A percentile compares a stretch with the other conserved stretches of the same genome.
These are phyloP conservation scores for Chaenogobius annularis DNA, from an alignment of 2,113 vertebrate genomes.

Conservation along the genomic window DNA sequence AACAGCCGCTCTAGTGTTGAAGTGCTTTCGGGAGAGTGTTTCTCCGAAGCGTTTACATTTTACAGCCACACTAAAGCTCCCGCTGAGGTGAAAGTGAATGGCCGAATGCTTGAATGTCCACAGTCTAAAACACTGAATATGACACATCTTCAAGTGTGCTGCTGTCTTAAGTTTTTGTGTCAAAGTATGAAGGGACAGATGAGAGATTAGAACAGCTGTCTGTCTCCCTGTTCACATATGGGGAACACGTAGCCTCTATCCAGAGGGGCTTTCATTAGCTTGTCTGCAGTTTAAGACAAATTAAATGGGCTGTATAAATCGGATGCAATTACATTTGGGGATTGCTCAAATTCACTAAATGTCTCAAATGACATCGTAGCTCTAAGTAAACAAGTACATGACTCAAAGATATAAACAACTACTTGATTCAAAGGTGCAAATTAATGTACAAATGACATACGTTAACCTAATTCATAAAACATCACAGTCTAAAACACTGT, in stretches of 20 bases:
- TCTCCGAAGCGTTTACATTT: background rate
- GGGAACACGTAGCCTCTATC: background rate
- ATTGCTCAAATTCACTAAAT: background rate
- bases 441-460: too few species aligned
- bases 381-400: background rate
- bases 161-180: background rate
- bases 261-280: conserved; percentile 3
- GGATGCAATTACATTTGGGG: conserved; percentile 7
- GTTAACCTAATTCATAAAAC: too few species aligned
- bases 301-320: conserved; percentile 5
- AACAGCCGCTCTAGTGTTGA: background rate
- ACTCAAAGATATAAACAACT: background rate
- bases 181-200: background rate
- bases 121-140: background rate
- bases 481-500: too few species aligned
- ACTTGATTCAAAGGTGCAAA: background rate
- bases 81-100: background rate
- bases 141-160: conserved; percentile 1
- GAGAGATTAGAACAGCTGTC: background rate
- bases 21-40: background rate
- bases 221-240: background rate
- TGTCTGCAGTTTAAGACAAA: conserved; percentile 9
- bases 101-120: background rate
- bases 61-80: conserved; percentile 1
- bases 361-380: conserved; percentile 1